These are phyloP conservation scores for Rotaria socialis DNA, from an alignment of 2,888 invertebrate species.

Conservation along the genomic window DNA sequence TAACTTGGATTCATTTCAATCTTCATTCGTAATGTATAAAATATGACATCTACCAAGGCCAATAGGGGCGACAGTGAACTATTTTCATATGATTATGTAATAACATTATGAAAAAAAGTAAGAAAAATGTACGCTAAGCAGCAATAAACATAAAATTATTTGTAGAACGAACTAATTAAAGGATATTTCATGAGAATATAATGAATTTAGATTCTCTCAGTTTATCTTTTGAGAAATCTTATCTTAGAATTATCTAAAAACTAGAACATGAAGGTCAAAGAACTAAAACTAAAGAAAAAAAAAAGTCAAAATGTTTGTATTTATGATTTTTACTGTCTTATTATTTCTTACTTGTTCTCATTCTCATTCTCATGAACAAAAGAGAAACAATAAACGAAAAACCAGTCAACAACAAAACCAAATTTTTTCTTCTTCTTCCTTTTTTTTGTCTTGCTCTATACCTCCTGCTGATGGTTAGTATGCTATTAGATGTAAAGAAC, in stretches of 20 bases:
- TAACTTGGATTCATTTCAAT: not conserved
- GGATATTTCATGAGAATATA: not conserved
- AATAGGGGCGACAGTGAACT: not conserved
- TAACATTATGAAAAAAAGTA: not conserved
- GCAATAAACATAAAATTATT: not conserved
- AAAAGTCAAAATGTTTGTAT: not conserved
- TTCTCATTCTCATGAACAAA: not conserved
- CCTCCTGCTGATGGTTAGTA: not conserved
- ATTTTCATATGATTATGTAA: not conserved
- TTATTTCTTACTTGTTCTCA: not conserved
- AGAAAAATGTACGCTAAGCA: not conserved
- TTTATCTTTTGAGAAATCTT: not conserved
- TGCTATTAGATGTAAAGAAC: slow-evolving; percentile 16
- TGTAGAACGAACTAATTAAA: not conserved
- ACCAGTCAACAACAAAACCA: not conserved
- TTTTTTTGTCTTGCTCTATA: slow-evolving; percentile 1
- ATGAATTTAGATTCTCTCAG: too few species aligned
- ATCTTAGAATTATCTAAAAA: slow-evolving; percentile 1
- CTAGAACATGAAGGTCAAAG: not conserved
- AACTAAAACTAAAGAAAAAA: not conserved
- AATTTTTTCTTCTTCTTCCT: not conserved
- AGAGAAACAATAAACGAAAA: not conserved
- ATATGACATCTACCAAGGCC: not conserved
- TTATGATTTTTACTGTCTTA: not conserved
- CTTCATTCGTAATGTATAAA: not conserved